These are phyloP conservation scores for Brachymystax lenok DNA, from an alignment of 2,797 vertebrate genomes.

Conservation along the genomic window DNA sequence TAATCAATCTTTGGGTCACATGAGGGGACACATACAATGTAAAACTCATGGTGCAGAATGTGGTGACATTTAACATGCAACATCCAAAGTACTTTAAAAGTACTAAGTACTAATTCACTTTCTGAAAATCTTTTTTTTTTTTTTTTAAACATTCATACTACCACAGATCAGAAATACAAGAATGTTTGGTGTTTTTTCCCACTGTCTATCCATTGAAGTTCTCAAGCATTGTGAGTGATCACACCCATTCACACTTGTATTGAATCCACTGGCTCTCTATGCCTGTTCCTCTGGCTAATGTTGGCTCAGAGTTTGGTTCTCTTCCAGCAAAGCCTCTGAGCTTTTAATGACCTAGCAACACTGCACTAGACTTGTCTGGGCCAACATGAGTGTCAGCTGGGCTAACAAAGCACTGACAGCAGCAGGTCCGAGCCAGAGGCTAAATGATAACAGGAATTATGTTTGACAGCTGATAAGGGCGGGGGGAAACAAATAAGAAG, in stretches of 20 bases:
- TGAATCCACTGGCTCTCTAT: slow-evolving; percentile 5
- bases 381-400: slow-evolving; percentile 46
- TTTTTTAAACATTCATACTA: slow-evolving; percentile 31
- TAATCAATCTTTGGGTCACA: background rate
- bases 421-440: background rate
- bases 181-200: background rate
- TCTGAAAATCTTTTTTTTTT: slow-evolving; percentile 19
- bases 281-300: slow-evolving; percentile 18
- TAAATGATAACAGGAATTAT: background rate
- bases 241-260: background rate
- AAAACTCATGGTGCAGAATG: slow-evolving; percentile 1
- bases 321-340: slow-evolving; percentile 41
- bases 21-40: background rate
- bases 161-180: background rate
- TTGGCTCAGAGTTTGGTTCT: slow-evolving; percentile 45
- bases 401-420: slow-evolving; percentile 44
- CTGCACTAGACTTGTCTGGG: slow-evolving; percentile 36
- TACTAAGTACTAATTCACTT: background rate
- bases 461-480: background rate
- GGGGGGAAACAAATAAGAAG: background rate
- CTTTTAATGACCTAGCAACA: slow-evolving; percentile 57
- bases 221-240: background rate
- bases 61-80: slow-evolving; percentile 22
- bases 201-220: background rate
- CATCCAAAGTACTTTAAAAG: slow-evolving; percentile 22